Evolutionary conservation across 2,113 vertebrate species (phyloP).

Genomic region (Calidris pugnax): DNA sequence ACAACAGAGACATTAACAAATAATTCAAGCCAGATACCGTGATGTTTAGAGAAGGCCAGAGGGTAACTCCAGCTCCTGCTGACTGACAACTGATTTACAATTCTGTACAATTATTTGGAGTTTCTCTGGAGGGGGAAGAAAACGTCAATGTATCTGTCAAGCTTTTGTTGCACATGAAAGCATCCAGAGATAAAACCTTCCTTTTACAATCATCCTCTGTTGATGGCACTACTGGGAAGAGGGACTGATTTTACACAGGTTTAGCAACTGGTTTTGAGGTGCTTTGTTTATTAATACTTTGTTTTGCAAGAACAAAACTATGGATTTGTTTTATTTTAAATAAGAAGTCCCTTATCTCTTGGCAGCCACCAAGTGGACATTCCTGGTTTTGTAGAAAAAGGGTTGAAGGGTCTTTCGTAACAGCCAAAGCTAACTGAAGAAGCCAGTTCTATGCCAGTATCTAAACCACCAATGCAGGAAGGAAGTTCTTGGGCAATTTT

Average conservation of each 20-base stretch:
- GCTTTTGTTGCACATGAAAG: not conserved
- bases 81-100: not conserved
- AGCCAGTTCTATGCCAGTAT: not conserved
- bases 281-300: not conserved
- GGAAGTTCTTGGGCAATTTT: not conserved
- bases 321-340: not conserved
- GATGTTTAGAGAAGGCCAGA: not conserved
- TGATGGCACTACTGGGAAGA: not conserved
- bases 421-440: not conserved
- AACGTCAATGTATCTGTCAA: not conserved
- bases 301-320: not conserved
- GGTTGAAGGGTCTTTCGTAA: not conserved
- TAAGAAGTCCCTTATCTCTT: not conserved
- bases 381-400: not conserved
- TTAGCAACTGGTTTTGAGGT: not conserved
- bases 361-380: not conserved
- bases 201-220: not conserved
- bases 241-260: not conserved
- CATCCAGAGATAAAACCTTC: not conserved
- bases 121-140: not conserved
- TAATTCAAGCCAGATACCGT: not conserved
- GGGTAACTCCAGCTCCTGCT: not conserved
- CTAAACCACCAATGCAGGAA: not conserved
- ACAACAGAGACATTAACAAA: not conserved
- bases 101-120: not conserved